These are phyloP conservation scores for Alviniconcha marisindica DNA, from an alignment of 1,140 invertebrate species.

Conservation along the genomic window DNA sequence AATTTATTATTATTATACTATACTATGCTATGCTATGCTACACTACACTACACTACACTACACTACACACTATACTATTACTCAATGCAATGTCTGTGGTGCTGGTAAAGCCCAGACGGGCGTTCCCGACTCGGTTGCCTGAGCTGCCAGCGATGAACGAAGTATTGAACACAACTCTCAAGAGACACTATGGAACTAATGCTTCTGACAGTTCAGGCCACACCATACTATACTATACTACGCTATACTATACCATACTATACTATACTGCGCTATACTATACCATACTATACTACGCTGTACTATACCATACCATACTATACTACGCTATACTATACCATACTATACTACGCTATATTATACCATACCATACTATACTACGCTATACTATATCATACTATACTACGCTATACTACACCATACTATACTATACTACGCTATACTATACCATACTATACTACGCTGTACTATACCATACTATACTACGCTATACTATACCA, in stretches of 20 bases:
- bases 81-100: too few species aligned
- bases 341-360: slow-evolving; percentile 42
- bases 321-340: slow-evolving; percentile 40
- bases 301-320: slow-evolving; percentile 38
- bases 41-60: slow-evolving; percentile 53
- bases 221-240: slow-evolving; percentile 52
- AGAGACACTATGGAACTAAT: too few species aligned
- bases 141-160: too few species aligned
- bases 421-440: slow-evolving; percentile 26
- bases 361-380: slow-evolving; percentile 40
- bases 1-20: too few species aligned
- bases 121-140: too few species aligned
- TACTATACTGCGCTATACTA: slow-evolving; percentile 55
- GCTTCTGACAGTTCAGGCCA: slow-evolving; percentile 11
- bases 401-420: slow-evolving; percentile 44
- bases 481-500: slow-evolving; percentile 46
- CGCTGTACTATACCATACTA: slow-evolving; percentile 20
- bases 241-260: slow-evolving; percentile 53
- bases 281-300: slow-evolving; percentile 50
- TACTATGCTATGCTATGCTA: slow-evolving; percentile 51
- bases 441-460: slow-evolving; percentile 1
- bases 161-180: too few species aligned
- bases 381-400: slow-evolving; percentile 45
- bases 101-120: too few species aligned
- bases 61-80: slow-evolving; percentile 55